These are phyloP conservation scores for Augochlorella aurata DNA, from an alignment of 2,888 invertebrate genomes.

Conservation along the genomic window DNA sequence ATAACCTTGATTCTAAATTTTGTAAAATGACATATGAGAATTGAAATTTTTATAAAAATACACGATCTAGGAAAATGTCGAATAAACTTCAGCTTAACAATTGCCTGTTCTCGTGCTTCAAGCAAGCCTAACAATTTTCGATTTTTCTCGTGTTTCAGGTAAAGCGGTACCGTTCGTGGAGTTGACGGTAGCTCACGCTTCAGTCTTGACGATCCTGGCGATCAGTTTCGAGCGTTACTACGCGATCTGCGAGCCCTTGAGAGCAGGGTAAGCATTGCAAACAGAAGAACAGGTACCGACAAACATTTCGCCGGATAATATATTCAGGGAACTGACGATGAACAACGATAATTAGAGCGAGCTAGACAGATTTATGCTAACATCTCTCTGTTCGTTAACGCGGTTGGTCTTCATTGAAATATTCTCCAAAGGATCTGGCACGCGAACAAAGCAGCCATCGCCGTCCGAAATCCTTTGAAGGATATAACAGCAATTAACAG, in stretches of 20 bases:
- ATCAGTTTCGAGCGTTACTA: slow-evolving; percentile 96
- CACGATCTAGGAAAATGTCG: too few relatives aligned
- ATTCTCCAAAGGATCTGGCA: not conserved
- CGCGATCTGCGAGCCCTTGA: slow-evolving; percentile 95
- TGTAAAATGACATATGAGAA: too few relatives aligned
- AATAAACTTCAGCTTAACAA: too few relatives aligned
- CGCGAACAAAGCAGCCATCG: not conserved
- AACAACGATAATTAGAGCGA: not conserved
- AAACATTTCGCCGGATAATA: not conserved
- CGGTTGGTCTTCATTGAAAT: not conserved
- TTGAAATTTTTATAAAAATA: too few relatives aligned
- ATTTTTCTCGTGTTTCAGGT: slow-evolving; percentile 84
- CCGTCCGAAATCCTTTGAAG: slow-evolving; percentile 1
- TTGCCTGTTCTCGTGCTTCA: too few relatives aligned
- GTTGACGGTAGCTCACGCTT: slow-evolving; percentile 94
- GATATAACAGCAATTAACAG: not conserved
- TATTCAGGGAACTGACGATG: not conserved
- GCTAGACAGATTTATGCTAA: too few relatives aligned
- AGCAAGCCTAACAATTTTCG: not conserved
- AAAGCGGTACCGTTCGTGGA: slow-evolving; percentile 96
- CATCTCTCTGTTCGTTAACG: not conserved
- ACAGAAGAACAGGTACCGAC: not conserved
- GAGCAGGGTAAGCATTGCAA: slow-evolving; percentile 85
- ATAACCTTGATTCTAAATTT: too few relatives aligned
- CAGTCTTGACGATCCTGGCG: slow-evolving; percentile 95